These are phyloP conservation scores for Apis laboriosa DNA, from an alignment of 1,140 invertebrate genomes.

Conservation along the genomic window DNA sequence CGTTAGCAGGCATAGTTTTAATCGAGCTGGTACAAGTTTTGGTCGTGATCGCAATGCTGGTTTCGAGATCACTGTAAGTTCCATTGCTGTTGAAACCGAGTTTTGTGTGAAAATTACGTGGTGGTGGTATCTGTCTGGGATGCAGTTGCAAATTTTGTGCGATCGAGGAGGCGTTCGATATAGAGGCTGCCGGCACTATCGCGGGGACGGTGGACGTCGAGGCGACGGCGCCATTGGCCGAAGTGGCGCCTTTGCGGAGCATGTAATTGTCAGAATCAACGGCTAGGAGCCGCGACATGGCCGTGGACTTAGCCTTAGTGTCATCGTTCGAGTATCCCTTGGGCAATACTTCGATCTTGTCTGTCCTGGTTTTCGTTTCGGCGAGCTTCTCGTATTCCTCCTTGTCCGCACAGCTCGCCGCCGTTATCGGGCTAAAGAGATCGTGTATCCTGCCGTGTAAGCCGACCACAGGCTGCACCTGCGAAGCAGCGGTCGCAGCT, in stretches of 20 bases:
- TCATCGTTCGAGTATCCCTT: conserved; percentile 52
- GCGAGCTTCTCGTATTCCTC: conserved; percentile 63
- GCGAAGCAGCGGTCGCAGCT: conserved; percentile 65
- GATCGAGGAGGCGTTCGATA: background rate
- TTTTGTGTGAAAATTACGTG: conserved; percentile 13
- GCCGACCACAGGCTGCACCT: conserved; percentile 57
- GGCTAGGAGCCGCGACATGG: conserved; percentile 77
- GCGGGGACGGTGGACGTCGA: conserved; percentile 58
- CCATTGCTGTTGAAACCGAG: background rate
- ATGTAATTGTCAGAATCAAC: conserved; percentile 85
- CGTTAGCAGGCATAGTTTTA: background rate
- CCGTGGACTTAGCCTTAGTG: conserved; percentile 70
- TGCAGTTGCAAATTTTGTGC: background rate
- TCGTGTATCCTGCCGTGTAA: conserved; percentile 57
- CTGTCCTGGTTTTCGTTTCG: conserved; percentile 59
- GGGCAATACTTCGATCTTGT: conserved; percentile 53
- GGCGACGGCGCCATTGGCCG: conserved; percentile 25
- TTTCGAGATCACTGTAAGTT: conserved; percentile 13
- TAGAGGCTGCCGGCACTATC: background rate
- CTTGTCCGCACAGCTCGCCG: conserved; percentile 23
- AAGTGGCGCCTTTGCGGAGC: conserved; percentile 77
- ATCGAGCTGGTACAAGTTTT: conserved; percentile 19
- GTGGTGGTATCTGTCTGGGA: background rate
- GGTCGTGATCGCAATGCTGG: background rate
- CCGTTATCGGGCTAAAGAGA: conserved; percentile 45